A percentile compares a stretch with the other conserved stretches of the same genome.
Conservation (phyloP, 1,140 invertebrate genomes). For the Ruditapes philippinarum region DNA sequence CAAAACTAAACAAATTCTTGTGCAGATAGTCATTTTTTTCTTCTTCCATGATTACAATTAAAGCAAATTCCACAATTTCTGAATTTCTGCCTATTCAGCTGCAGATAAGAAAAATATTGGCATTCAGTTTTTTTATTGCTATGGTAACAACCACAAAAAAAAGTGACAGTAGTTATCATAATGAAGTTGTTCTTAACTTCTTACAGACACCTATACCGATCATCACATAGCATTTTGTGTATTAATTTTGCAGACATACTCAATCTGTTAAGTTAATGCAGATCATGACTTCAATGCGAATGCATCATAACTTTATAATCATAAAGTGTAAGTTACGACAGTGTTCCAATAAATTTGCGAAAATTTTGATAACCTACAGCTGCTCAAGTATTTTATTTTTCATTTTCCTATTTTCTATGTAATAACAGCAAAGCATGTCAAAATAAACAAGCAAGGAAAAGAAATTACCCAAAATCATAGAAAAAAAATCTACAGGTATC, state of each 20-base stretch:
- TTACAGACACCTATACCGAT: neutral
- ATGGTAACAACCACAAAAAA: slow-evolving; percentile 1
- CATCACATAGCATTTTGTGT: too few relatives aligned
- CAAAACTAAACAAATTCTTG: too few relatives aligned
- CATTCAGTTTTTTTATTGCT: neutral
- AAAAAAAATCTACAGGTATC: too few relatives aligned
- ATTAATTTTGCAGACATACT: neutral
- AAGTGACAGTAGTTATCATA: neutral
- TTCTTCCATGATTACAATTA: too few relatives aligned
- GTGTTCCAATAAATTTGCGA: too few relatives aligned
- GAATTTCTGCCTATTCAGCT: neutral
- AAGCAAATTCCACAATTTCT: too few relatives aligned
- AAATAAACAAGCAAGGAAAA: too few relatives aligned
- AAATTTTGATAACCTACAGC: neutral
- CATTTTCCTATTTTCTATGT: neutral
- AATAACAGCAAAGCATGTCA: too few relatives aligned
- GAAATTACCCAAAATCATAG: too few relatives aligned
- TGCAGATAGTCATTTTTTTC: too few relatives aligned
- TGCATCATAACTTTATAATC: too few relatives aligned
- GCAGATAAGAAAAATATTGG: neutral
- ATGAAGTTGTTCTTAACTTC: neutral
- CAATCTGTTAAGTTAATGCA: neutral
- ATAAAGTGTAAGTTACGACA: too few relatives aligned
- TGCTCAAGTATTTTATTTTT: neutral
- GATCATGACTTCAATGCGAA: neutral